phyloP scores from a whole-genome alignment of 1,140 invertebrate genomes.

The roundworm (Caenorhabditis elegans) region DNA sequence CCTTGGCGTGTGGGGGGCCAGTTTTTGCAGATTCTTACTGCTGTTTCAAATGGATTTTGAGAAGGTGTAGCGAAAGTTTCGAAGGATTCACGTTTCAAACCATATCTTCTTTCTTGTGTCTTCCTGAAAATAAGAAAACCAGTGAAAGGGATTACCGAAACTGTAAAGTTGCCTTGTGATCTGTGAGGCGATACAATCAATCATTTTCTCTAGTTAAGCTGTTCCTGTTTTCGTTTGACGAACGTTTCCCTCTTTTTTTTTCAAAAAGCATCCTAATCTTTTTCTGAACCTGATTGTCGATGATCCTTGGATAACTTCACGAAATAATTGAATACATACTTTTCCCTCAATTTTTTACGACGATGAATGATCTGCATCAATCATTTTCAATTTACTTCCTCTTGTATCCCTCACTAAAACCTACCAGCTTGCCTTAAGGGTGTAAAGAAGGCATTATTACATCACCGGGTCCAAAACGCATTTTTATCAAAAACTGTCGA shows the following conservation, averaged over 20 bases:
- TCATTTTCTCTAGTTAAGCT: conserved; percentile 6
- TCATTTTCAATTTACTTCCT: conserved; percentile 23
- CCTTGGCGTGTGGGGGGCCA: not conserved
- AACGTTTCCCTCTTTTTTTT: not conserved
- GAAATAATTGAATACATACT: not conserved
- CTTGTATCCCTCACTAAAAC: not conserved
- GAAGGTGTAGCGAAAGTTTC: not conserved
- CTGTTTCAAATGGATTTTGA: too few species aligned
- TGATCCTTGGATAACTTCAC: not conserved
- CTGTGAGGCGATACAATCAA: conserved; percentile 21
- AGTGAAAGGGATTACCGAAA: conserved; percentile 15
- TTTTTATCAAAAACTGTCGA: conserved; percentile 23
- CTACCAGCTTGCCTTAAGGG: conserved; percentile 1
- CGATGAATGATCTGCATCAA: not conserved
- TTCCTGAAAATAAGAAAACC: conserved; percentile 1
- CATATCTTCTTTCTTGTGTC: not conserved
- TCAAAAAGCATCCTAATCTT: not conserved
- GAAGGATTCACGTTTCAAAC: not conserved
- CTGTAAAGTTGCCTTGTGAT: conserved; percentile 17
- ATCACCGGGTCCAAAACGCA: conserved; percentile 17
- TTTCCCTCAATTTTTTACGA: not conserved
- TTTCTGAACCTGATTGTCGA: conserved; percentile 1
- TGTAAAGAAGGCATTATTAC: conserved; percentile 3
- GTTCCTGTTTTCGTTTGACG: not conserved
- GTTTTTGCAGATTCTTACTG: not conserved